A percentile compares a stretch with the other conserved stretches of the same genome.
These are phyloP conservation scores for Etia nguti DNA, from an alignment of 2,113 vertebrate species.

Conservation along the genomic window DNA sequence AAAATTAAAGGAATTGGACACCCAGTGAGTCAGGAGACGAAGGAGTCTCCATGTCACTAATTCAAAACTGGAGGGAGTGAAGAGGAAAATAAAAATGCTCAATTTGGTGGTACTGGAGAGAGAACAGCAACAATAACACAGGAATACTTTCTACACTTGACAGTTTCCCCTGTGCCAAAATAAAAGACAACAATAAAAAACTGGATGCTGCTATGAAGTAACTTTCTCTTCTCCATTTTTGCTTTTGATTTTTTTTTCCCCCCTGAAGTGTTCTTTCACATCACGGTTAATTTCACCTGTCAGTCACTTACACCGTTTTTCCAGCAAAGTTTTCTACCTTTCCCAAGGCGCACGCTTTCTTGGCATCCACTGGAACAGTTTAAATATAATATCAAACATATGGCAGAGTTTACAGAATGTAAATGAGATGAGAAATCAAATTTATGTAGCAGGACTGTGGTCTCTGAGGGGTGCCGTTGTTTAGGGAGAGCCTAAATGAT, in stretches of 20 bases:
- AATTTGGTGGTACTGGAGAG: slow-evolving; percentile 9
- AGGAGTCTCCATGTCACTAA: background rate
- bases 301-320: slow-evolving; percentile 41
- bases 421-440: slow-evolving; percentile 76
- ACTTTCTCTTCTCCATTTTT: background rate
- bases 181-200: slow-evolving; percentile 25
- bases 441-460: slow-evolving; percentile 48
- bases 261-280: background rate
- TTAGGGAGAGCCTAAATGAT: slow-evolving; percentile 43
- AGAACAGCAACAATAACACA: slow-evolving; percentile 36
- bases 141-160: slow-evolving; percentile 33
- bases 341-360: slow-evolving; percentile 37
- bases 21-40: background rate
- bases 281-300: slow-evolving; percentile 57
- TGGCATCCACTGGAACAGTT: slow-evolving; percentile 57
- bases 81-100: slow-evolving; percentile 14
- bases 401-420: slow-evolving; percentile 69
- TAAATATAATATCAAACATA: slow-evolving; percentile 73
- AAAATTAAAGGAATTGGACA: background rate
- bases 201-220: slow-evolving; percentile 15
- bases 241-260: background rate
- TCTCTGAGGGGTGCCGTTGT: slow-evolving; percentile 42
- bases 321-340: slow-evolving; percentile 31
- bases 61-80: background rate
- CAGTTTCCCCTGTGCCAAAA: slow-evolving; percentile 36